Evolutionary conservation across 2,113 vertebrate species (phyloP).

Genomic region (Lophochroa leadbeateri): DNA sequence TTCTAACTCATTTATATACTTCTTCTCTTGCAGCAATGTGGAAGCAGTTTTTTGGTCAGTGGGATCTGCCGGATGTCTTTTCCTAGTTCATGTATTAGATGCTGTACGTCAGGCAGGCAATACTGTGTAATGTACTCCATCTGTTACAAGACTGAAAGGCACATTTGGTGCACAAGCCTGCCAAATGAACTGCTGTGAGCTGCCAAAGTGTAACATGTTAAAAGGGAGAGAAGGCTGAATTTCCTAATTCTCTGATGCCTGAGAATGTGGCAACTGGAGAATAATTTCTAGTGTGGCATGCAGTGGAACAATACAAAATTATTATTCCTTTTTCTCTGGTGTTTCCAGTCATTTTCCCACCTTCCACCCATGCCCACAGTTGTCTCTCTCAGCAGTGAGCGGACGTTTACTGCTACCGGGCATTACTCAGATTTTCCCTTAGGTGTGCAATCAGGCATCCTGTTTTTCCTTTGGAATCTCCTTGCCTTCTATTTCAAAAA

Average conservation of each 20-base stretch:
- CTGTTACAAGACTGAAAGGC: constrained; percentile 61
- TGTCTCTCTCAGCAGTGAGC: constrained; percentile 14
- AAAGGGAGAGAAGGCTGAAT: constrained; percentile 40
- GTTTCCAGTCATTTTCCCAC: background rate
- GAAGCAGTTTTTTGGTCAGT: constrained; percentile 10
- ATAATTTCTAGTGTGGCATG: background rate
- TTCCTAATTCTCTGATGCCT: constrained; percentile 31
- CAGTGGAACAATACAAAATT: constrained; percentile 3
- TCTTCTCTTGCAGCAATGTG: background rate
- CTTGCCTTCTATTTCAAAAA: constrained; percentile 35
- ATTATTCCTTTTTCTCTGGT: background rate
- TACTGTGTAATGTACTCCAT: constrained; percentile 57
- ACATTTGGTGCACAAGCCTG: constrained; percentile 53
- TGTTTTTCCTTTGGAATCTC: constrained; percentile 48
- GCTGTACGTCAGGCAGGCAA: constrained; percentile 49
- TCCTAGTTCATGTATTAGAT: constrained; percentile 7
- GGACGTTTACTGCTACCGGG: background rate
- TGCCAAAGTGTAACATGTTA: constrained; percentile 55
- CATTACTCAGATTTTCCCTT: constrained; percentile 33
- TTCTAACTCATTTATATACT: background rate
- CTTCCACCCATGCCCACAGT: background rate
- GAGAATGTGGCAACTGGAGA: constrained; percentile 15
- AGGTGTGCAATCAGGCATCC: constrained; percentile 30
- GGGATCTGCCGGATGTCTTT: constrained; percentile 7
- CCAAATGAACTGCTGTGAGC: constrained; percentile 53